Evolutionary conservation across 2,888 invertebrate genomes (phyloP), one percentile per base, ranked within the genome.

Genomic region (Erebia epiphron): DNA sequence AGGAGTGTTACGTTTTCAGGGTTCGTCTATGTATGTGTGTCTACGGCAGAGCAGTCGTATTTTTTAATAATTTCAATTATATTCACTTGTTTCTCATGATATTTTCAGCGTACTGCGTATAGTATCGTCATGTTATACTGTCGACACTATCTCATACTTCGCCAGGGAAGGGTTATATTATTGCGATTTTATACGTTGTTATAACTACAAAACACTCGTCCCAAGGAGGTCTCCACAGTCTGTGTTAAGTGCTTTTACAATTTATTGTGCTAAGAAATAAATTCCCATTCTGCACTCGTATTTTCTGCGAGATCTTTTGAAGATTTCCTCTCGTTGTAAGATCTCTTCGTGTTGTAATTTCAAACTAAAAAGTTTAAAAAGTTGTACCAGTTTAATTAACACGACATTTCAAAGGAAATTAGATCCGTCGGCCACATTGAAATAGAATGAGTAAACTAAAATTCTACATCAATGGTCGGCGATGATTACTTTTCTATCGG

Each of bases 221-320:
- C 18, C 16, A 43, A 64, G 21, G 14, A 65, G 56, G 3, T 35
- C 65, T 21, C 43, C 18, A 18, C 16, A n/a, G 65, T 18, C 43
- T 16, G 35, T 56, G 65, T 65, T 65, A 65, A 65, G 56, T 56
- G 65, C 65, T 65, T 65, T 56, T 26, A 56, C 56, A 65, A 65
- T 56, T 43, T 65, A 65, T 65, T 54, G 50, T 64, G n/a, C 52
- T 60, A 60, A 43, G 16, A 60, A 60, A 41, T 58, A 58, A 60
- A 60, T 41, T 16, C 60, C 16, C 41, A 41, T 60, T 60, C 41
- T 43, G 8, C n/a, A 41, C 16, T 43, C 60, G 41, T 60, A 26
- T 41, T 60, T 60, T n/a, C 41, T 41, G 1, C n/a, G 57, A 13
- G 13, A 35, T 26, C 5, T 58, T n/a, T 58, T 35, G 35, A 21